Conservation (phyloP, 2,113 vertebrate species). For the Fulmarus glacialis region DNA sequence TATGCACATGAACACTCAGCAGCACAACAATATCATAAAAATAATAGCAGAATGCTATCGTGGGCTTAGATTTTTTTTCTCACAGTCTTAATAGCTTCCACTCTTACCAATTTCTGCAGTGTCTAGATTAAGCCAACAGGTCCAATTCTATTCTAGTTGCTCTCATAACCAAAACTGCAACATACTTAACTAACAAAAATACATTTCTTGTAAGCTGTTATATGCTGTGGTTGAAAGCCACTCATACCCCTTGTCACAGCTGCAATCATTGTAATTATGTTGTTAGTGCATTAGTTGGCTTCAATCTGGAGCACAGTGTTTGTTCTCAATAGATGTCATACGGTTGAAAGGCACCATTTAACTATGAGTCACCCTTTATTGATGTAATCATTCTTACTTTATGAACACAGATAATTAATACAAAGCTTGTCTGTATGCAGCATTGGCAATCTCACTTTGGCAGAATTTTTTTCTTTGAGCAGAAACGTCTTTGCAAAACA, state of each 20-base stretch:
- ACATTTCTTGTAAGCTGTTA: background rate
- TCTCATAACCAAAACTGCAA: background rate
- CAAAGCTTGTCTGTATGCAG: slow-evolving; percentile 23
- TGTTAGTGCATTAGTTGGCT: slow-evolving; percentile 53
- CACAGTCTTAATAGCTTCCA: background rate
- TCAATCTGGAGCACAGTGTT: slow-evolving; percentile 47
- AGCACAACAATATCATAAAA: background rate
- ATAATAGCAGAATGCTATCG: background rate
- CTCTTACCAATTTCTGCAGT: background rate
- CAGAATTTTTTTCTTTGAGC: background rate
- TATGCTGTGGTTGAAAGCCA: background rate
- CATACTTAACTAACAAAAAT: slow-evolving; percentile 17
- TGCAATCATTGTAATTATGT: slow-evolving; percentile 50
- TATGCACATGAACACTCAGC: background rate
- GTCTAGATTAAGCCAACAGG: background rate
- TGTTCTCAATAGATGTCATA: slow-evolving; percentile 42
- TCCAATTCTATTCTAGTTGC: background rate
- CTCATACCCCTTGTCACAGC: slow-evolving; percentile 12
- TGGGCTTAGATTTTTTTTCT: background rate
- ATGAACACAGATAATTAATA: slow-evolving; percentile 65
- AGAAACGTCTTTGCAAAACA: background rate
- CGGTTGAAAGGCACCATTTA: slow-evolving; percentile 61
- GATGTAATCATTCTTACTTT: slow-evolving; percentile 65
- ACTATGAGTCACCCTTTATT: slow-evolving; percentile 65
- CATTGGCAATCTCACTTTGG: background rate